Percentiles rank a stretch among this genome's conserved stretches.
phyloP scores from a whole-genome alignment of 2,888 invertebrate species.

The Drosophila pseudotakahashii region DNA sequence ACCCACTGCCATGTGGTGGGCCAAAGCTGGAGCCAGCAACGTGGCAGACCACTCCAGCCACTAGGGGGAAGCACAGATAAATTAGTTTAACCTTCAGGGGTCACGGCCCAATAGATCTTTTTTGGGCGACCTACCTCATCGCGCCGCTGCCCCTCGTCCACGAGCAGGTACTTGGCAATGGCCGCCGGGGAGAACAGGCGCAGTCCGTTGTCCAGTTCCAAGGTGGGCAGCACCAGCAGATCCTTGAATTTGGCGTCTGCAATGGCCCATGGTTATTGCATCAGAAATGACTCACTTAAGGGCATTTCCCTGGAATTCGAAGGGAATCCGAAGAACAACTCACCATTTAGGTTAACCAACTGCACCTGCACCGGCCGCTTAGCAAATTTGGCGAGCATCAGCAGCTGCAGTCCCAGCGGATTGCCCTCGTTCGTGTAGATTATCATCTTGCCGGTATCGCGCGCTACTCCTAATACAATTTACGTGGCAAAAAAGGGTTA shows the following conservation, averaged over 20 bases:
- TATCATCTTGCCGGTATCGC: conserved; percentile 85
- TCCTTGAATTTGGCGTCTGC: conserved; percentile 85
- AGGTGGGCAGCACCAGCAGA: conserved; percentile 87
- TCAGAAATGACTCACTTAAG: conserved; percentile 42
- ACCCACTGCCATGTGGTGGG: conserved; percentile 85
- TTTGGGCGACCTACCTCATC: conserved; percentile 73
- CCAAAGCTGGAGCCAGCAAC: conserved; percentile 86
- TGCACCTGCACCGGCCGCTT: conserved; percentile 86
- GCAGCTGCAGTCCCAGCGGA: conserved; percentile 90
- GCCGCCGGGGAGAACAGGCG: conserved; percentile 90
- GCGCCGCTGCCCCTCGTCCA: conserved; percentile 84
- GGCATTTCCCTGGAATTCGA: not conserved
- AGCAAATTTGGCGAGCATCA: conserved; percentile 89
- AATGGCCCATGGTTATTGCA: conserved; percentile 48
- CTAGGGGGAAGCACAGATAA: conserved; percentile 81
- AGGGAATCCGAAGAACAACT: conserved; percentile 40
- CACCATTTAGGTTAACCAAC: conserved; percentile 87
- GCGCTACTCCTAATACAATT: conserved; percentile 51
- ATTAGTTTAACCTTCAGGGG: conserved; percentile 60
- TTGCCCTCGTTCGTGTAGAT: conserved; percentile 91
- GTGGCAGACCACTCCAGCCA: conserved; percentile 89
- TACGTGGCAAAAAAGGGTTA: conserved; percentile 75
- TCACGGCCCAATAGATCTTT: conserved; percentile 3
- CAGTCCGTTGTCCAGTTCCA: conserved; percentile 87
- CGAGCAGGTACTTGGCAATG: conserved; percentile 88